These are phyloP conservation scores for Pherbina coryleti DNA, from an alignment of 2,888 invertebrate species.

Conservation along the genomic window DNA sequence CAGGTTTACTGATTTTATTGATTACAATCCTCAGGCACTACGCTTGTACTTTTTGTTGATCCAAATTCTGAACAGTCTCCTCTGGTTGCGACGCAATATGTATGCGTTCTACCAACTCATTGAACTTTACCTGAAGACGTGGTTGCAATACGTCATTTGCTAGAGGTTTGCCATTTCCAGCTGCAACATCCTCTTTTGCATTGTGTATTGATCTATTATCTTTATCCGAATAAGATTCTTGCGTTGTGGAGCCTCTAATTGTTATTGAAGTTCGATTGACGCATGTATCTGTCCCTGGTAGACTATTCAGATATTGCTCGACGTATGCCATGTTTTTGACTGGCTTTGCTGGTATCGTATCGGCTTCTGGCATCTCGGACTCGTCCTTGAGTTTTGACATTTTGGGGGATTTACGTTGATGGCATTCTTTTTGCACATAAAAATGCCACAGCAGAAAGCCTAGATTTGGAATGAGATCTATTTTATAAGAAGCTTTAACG, in stretches of 20 bases:
- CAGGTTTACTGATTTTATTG: too few relatives aligned
- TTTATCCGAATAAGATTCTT: not conserved
- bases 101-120: conserved; percentile 73
- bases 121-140: conserved; percentile 73
- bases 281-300: not conserved
- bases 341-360: not conserved
- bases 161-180: not conserved
- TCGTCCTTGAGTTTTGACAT: not conserved
- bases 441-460: conserved; percentile 48
- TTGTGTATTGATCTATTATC: not conserved
- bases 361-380: not conserved
- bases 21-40: too few relatives aligned
- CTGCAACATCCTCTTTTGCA: not conserved
- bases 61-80: not conserved
- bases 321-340: not conserved
- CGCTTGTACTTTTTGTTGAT: too few relatives aligned
- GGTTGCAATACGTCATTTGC: conserved; percentile 53
- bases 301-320: not conserved
- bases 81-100: conserved; percentile 64
- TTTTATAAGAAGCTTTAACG: not conserved
- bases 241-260: not conserved
- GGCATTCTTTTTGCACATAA: conserved; percentile 27
- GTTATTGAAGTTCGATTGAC: not conserved
- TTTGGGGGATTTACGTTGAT: not conserved
- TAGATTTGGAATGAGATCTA: not conserved